Percentiles rank a stretch among this genome's conserved stretches.
Conservation (phyloP, 2,888 invertebrate genomes). For the Schizaphis graminum region DNA sequence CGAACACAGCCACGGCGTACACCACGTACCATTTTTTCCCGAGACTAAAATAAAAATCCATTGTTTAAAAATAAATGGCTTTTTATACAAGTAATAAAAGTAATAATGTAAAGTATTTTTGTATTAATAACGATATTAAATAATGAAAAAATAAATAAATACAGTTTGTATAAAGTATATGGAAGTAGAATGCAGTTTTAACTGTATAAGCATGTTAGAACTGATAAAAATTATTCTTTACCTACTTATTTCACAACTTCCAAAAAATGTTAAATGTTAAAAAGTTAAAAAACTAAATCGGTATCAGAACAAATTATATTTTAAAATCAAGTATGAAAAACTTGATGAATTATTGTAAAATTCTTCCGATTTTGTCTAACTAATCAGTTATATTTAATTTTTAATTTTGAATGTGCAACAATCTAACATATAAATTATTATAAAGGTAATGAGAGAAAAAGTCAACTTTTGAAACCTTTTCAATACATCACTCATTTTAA, state of each 20-base stretch:
- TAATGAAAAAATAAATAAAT: not conserved
- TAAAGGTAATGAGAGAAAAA: not conserved
- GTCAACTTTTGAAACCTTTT: not conserved
- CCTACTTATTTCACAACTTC: not conserved
- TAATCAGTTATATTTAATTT: not conserved
- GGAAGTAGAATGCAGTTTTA: not conserved
- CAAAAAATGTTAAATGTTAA: not conserved
- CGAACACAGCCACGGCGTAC: constrained; percentile 96
- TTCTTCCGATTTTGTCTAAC: not conserved
- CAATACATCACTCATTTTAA: not conserved
- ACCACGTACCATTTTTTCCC: constrained; percentile 98
- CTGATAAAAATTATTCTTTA: not conserved
- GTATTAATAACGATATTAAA: not conserved
- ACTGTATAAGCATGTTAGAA: not conserved
- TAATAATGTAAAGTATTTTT: not conserved
- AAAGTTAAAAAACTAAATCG: not conserved
- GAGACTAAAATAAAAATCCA: constrained; percentile 79
- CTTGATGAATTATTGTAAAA: not conserved
- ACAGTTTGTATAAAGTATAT: not conserved
- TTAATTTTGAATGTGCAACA: not conserved
- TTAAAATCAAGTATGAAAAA: not conserved
- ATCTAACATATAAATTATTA: not conserved
- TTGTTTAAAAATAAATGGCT: not conserved
- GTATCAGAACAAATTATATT: not conserved
- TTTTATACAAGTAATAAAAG: not conserved